Base-by-base conservation (phyloP, 1,140 invertebrate genomes). In the Trichonephila inaurata region DNA sequence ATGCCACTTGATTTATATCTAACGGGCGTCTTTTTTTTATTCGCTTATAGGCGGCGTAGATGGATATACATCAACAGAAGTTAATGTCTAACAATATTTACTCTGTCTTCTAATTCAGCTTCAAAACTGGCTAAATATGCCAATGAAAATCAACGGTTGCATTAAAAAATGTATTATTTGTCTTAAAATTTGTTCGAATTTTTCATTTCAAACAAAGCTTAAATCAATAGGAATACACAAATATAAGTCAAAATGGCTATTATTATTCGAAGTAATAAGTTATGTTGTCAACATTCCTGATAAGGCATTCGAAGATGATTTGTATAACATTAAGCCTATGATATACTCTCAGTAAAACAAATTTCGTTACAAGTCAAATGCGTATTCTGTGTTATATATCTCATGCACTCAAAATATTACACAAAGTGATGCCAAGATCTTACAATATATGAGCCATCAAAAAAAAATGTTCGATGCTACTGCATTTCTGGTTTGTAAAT, bases 1-100 rank as follows among this genome's bases (percentile, higher is more conserved):
- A 92, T 85, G 33, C 90, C 90, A 28, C 90, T 85, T 92, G 90
- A 92, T 92, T 92, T 92, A 92, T 92, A 69, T 85, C 90, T 91
- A 40, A 40, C 62, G 60, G 33, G 40, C 51, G 28, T 88, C 64
- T 66, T 28, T 64, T 51, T 51, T 51, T 51, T 10, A 51, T 51
- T 12, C 51, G 28, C 86, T 19, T 44, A 7, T 28, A 24, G 51
- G 83, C 24, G 14, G 21, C 60, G 8, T 40, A 5, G 60, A 28
- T 88, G 24, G 61, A 88, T 61, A 64, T 88, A 88, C 8, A 88
- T 88, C 62, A 40, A n/a, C 18, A 14, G 16, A 44, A 64, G 33
- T 64, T 88, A 88, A 88, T 64, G 61, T n/a, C 19, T 7, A 64
- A 64, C 61, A n/a, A 21, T n/a, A 40, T 40, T 88, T 58, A 51